Conservation (phyloP, 2,113 vertebrate species). For the Addax nasomaculatus region DNA sequence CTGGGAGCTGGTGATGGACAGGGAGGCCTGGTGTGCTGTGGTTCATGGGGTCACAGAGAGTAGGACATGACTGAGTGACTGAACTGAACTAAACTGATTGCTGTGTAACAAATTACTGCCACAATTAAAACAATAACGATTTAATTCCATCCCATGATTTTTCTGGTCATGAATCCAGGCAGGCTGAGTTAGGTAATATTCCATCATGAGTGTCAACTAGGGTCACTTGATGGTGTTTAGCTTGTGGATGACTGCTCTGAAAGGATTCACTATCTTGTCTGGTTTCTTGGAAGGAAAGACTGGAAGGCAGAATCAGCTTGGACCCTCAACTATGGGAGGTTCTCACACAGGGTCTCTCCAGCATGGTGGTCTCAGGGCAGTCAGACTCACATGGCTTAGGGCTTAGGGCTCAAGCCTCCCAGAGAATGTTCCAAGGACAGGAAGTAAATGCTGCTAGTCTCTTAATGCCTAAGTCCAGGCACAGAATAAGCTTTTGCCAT, state of each 20-base stretch:
- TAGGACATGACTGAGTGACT: accelerated
- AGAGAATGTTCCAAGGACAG: not conserved
- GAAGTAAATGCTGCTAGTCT: not conserved
- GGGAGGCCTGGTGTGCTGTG: not conserved
- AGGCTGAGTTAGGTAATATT: not conserved
- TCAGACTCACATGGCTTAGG: not conserved
- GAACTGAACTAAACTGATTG: not conserved
- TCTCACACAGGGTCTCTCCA: not conserved
- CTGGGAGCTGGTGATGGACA: not conserved
- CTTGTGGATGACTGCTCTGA: not conserved
- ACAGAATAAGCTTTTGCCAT: not conserved
- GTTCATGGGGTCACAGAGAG: not conserved
- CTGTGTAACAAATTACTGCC: not conserved
- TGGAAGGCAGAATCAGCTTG: not conserved
- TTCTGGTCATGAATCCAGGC: not conserved
- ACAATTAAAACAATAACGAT: not conserved
- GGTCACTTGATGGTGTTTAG: not conserved
- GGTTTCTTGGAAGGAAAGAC: not conserved
- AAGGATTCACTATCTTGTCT: not conserved
- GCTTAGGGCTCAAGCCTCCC: not conserved
- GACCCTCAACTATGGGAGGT: not conserved
- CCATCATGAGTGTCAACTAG: not conserved
- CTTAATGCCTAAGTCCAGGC: not conserved
- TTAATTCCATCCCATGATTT: not conserved
- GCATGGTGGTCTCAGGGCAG: not conserved